Evolutionary conservation across 1,140 invertebrate genomes (phyloP).

Genomic region (Sinonovacula constricta): DNA sequence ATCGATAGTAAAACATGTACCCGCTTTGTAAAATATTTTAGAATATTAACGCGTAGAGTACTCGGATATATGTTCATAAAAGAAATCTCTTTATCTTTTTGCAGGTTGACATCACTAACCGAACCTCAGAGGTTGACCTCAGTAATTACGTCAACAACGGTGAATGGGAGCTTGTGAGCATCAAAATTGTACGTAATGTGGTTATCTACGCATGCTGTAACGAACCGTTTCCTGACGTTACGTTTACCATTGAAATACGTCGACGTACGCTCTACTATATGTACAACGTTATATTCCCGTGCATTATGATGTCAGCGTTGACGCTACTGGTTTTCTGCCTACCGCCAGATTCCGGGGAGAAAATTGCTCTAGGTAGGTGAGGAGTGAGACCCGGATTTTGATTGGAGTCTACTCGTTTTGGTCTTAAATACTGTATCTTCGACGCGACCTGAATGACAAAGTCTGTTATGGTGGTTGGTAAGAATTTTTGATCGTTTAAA

Average conservation of each 20-base stretch:
- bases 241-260: slow-evolving; percentile 88
- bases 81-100: too few species aligned
- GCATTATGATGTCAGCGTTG: slow-evolving; percentile 82
- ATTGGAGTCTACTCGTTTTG: too few species aligned
- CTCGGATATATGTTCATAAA: too few species aligned
- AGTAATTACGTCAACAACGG: slow-evolving; percentile 81
- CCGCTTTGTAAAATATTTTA: too few species aligned
- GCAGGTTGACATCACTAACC: slow-evolving; percentile 77
- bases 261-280: slow-evolving; percentile 95
- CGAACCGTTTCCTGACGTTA: slow-evolving; percentile 83
- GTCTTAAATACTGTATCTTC: too few species aligned
- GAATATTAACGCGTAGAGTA: too few species aligned
- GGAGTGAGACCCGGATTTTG: too few species aligned
- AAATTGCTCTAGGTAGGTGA: slow-evolving; percentile 80
- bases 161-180: slow-evolving; percentile 82
- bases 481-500: too few species aligned
- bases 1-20: too few species aligned
- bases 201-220: slow-evolving; percentile 81
- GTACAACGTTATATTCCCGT: slow-evolving; percentile 83
- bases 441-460: too few species aligned
- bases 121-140: slow-evolving; percentile 80
- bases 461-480: too few species aligned
- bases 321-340: slow-evolving; percentile 83
- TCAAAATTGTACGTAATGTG: slow-evolving; percentile 79
- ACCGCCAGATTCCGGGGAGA: slow-evolving; percentile 83